A percentile compares a stretch with the other conserved stretches of the same genome.
Conservation (phyloP, 2,797 vertebrate species). For the Leptatherina wallacei region DNA sequence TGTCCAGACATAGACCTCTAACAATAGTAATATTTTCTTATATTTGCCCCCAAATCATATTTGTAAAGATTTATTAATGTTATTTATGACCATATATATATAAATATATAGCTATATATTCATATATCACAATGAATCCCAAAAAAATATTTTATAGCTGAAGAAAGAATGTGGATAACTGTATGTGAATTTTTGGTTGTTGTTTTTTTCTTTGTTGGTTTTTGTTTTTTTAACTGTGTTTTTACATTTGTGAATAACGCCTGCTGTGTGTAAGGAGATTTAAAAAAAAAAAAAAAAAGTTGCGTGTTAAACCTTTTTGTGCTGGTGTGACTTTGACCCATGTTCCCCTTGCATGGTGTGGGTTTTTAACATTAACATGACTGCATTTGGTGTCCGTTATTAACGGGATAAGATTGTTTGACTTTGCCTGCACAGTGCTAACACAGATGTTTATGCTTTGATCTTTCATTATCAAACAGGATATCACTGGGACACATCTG, state of each 20-base stretch:
- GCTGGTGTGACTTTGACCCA: conserved; percentile 45
- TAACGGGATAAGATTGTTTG: not conserved
- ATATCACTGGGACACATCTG: conserved; percentile 99
- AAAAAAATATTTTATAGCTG: too few relatives aligned
- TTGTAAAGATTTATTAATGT: too few relatives aligned
- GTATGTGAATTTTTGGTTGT: too few relatives aligned
- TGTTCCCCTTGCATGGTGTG: conserved; percentile 75
- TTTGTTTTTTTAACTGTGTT: not conserved
- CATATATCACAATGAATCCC: too few relatives aligned
- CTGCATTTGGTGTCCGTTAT: not conserved
- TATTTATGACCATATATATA: too few relatives aligned
- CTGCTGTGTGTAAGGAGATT: conserved; percentile 20
- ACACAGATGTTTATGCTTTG: conserved; percentile 26
- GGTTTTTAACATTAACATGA: conserved; percentile 64
- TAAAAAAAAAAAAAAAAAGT: not conserved
- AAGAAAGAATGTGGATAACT: not conserved
- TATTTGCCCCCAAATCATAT: too few relatives aligned
- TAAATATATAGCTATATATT: too few relatives aligned
- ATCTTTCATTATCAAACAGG: conserved; percentile 78
- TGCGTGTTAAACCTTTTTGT: conserved; percentile 21
- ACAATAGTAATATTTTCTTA: not conserved
- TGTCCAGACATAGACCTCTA: not conserved
- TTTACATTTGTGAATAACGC: conserved; percentile 25
- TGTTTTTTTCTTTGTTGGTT: too few relatives aligned
- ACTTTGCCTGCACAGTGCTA: not conserved